Conservation (phyloP, 2,113 vertebrate species). For the Sciurus niger region DNA sequence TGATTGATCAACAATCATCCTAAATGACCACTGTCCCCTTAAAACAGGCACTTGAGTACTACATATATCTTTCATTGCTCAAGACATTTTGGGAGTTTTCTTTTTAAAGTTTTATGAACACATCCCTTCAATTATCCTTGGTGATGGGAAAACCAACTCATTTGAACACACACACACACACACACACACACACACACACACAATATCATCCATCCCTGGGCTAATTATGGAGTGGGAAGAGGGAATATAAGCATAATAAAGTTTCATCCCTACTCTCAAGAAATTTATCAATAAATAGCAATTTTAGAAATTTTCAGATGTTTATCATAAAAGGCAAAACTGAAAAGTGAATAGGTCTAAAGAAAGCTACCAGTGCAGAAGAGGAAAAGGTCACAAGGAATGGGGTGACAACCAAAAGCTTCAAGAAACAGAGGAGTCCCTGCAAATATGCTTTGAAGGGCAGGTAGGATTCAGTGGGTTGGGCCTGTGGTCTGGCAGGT, state of each 20-base stretch:
- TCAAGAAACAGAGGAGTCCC: neutral
- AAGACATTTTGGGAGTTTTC: neutral
- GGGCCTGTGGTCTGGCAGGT: neutral
- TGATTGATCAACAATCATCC: neutral
- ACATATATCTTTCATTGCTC: neutral
- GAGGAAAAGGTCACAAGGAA: neutral
- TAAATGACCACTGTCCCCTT: neutral
- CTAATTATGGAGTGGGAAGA: neutral
- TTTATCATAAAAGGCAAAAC: neutral
- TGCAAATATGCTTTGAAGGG: neutral
- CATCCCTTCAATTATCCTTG: neutral
- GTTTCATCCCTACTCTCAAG: neutral
- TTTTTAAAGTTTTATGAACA: neutral
- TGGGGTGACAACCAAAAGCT: constrained; percentile 8
- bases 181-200: neutral
- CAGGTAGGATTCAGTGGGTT: neutral
- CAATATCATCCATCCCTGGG: neutral
- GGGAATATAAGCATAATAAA: neutral
- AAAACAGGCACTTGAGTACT: neutral
- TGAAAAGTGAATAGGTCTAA: neutral
- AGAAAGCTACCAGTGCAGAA: constrained; percentile 20
- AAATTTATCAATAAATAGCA: neutral
- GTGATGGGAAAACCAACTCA: neutral
- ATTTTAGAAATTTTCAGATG: neutral
- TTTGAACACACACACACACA: neutral